phyloP scores from a whole-genome alignment of 2,113 vertebrate genomes.

The Dipodomys spectabilis region DNA sequence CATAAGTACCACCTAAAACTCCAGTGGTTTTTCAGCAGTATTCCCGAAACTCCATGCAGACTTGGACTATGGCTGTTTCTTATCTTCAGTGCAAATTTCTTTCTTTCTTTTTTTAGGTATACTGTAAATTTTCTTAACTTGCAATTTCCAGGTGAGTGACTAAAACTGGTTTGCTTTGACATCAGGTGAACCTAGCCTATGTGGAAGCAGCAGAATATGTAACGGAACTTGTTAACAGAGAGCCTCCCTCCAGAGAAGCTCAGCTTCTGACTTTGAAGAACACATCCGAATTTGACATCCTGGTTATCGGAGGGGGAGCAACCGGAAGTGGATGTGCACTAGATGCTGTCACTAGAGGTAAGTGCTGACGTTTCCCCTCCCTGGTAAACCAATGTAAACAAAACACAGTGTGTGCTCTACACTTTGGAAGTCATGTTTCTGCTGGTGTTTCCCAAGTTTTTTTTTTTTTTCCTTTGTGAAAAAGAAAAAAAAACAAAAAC shows the following conservation, averaged over 20 bases:
- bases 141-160: background rate
- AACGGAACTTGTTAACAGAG: conserved; percentile 79
- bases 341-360: conserved; percentile 95
- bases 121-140: background rate
- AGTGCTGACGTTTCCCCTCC: background rate
- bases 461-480: background rate
- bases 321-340: conserved; percentile 97
- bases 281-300: conserved; percentile 92
- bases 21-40: background rate
- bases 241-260: conserved; percentile 90
- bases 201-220: conserved; percentile 88
- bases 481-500: background rate
- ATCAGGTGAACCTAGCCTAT: conserved; percentile 87
- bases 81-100: background rate
- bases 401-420: accelerated
- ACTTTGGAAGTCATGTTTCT: background rate
- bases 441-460: background rate
- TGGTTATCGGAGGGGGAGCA: conserved; percentile 96
- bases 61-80: background rate
- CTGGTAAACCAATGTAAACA: background rate
- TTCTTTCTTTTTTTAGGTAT: background rate
- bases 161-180: background rate
- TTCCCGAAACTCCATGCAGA: background rate
- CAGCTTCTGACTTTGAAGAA: conserved; percentile 87
- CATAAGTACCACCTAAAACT: background rate